Evolutionary conservation across 2,888 invertebrate genomes (phyloP).

Genomic region (Callinectes sapidus): DNA sequence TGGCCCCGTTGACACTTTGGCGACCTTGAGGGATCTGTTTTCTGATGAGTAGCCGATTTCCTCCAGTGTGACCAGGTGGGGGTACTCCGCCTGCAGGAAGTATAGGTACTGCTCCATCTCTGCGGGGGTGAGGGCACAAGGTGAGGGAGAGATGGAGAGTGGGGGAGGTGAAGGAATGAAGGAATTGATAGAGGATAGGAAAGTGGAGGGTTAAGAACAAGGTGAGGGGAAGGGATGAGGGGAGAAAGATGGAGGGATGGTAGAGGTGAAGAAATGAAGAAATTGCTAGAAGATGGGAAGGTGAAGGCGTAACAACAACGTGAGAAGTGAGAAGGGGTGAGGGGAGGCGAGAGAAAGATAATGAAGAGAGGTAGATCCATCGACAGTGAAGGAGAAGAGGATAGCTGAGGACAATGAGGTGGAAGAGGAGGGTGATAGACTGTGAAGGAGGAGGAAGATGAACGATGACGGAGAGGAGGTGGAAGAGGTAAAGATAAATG

Average conservation of each 20-base stretch:
- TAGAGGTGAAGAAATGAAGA: too few relatives aligned
- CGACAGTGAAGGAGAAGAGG: neutral
- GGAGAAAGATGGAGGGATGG: too few relatives aligned
- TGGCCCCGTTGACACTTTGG: slow-evolving; percentile 80
- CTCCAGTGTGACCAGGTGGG: slow-evolving; percentile 82
- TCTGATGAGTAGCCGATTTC: slow-evolving; percentile 86
- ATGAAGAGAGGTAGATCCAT: neutral
- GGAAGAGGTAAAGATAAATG: too few relatives aligned
- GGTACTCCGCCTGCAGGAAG: slow-evolving; percentile 81
- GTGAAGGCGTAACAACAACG: neutral
- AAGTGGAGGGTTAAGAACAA: neutral
- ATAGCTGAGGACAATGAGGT: neutral
- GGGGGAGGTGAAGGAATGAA: too few relatives aligned
- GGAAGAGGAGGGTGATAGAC: neutral
- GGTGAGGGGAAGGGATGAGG: neutral
- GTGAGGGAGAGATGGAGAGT: neutral
- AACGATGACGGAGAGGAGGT: too few relatives aligned
- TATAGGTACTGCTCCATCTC: slow-evolving; percentile 85
- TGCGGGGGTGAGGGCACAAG: slow-evolving; percentile 73
- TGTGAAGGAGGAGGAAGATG: too few relatives aligned
- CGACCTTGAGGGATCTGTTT: slow-evolving; percentile 83
- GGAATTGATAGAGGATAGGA: too few relatives aligned
- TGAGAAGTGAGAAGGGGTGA: neutral
- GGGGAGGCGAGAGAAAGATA: neutral
- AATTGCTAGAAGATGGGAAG: neutral